Conservation (phyloP, 2,797 vertebrate genomes). For the Ctenopoma multispine region DNA sequence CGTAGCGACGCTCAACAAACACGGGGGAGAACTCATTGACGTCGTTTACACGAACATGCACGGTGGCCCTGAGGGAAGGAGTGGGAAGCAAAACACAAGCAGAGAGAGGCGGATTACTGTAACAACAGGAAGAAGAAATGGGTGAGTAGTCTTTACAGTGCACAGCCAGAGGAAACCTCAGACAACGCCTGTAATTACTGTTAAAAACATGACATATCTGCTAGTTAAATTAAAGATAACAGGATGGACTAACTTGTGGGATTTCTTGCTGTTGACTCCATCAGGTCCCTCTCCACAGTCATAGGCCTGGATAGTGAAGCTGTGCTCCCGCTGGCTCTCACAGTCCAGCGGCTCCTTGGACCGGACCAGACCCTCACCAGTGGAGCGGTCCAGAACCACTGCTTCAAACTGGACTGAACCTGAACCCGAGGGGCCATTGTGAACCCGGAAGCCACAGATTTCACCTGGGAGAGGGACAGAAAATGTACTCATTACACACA, state of each 20-base stretch:
- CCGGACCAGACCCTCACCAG: conserved; percentile 95
- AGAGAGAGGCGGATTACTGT: conserved; percentile 25
- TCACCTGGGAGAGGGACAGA: conserved; percentile 85
- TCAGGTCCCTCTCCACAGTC: conserved; percentile 98
- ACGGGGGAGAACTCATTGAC: conserved; percentile 98
- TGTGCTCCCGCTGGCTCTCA: conserved; percentile 96
- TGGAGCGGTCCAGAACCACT: conserved; percentile 96
- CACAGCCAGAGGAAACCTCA: conserved; percentile 3
- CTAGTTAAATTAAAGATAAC: not conserved
- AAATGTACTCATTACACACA: not conserved
- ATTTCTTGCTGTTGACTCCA: conserved; percentile 97
- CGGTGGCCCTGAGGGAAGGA: conserved; percentile 88
- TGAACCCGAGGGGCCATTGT: conserved; percentile 90
- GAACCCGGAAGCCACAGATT: conserved; percentile 97
- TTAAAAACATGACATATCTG: not conserved
- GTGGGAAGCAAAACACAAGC: conserved; percentile 33
- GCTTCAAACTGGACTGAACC: conserved; percentile 94
- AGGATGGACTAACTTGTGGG: conserved; percentile 91
- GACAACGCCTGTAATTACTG: conserved; percentile 10
- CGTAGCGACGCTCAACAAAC: conserved; percentile 94
- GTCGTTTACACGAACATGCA: conserved; percentile 96
- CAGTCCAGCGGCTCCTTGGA: conserved; percentile 97
- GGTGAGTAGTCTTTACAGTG: not conserved
- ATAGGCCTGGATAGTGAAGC: conserved; percentile 98
- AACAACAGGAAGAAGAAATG: conserved; percentile 28